A percentile compares a stretch with the other conserved stretches of the same genome.
Evolutionary conservation across 2,888 invertebrate genomes (phyloP).

Genomic region (Galerucella nymphaeae): DNA sequence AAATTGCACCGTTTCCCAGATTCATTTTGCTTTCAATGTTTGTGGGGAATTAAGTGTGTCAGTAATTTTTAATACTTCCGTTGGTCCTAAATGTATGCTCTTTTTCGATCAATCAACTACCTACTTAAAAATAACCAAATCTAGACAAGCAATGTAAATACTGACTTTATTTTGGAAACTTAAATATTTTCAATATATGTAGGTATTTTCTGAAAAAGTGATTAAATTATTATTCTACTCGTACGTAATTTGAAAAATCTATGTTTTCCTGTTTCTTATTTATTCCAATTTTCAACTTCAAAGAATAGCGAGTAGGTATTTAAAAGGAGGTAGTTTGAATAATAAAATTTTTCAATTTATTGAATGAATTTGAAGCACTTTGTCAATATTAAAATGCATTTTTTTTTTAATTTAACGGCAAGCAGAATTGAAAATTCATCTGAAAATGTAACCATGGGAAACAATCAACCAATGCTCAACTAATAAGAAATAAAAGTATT

Average conservation of each 20-base stretch:
- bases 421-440: too few relatives aligned
- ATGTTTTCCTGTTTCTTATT: not conserved
- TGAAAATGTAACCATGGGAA: too few relatives aligned
- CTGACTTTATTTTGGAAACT: not conserved
- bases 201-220: not conserved
- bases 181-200: not conserved
- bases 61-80: constrained; percentile 5
- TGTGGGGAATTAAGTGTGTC: constrained; percentile 5
- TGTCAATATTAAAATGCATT: too few relatives aligned
- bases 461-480: too few relatives aligned
- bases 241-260: not conserved
- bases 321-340: not conserved
- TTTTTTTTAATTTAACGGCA: too few relatives aligned
- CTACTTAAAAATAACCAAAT: not conserved
- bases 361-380: too few relatives aligned
- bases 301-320: not conserved
- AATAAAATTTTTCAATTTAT: too few relatives aligned
- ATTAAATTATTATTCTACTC: not conserved
- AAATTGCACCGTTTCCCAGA: constrained; percentile 1
- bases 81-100: not conserved
- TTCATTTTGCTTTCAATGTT: constrained; percentile 5
- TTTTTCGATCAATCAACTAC: not conserved
- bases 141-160: not conserved
- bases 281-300: not conserved
- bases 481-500: too few relatives aligned